Percentiles rank a stretch among this genome's conserved stretches.
Evolutionary conservation across 2,888 invertebrate species (phyloP).

Genomic region (Drosophila algonquin): DNA sequence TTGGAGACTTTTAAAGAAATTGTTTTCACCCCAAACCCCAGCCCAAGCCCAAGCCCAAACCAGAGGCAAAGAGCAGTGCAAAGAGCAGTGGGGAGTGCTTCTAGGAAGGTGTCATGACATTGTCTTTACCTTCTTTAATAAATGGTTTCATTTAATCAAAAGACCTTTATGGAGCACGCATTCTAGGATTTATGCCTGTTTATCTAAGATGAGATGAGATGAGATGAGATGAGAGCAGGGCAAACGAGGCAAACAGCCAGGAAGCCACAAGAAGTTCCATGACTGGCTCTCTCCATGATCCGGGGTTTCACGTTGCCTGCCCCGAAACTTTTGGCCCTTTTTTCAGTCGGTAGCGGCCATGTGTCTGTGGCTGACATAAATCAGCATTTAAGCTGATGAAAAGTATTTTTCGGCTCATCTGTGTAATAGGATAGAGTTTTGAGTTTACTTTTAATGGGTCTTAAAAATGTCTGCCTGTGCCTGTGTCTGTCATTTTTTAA

Average conservation of each 20-base stretch:
- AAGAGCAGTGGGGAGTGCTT: constrained; percentile 8
- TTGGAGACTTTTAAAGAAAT: constrained; percentile 72
- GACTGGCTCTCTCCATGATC: constrained; percentile 47
- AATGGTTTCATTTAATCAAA: constrained; percentile 79
- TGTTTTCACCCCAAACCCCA: constrained; percentile 51
- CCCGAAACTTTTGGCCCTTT: constrained; percentile 64
- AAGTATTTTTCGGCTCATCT: constrained; percentile 40
- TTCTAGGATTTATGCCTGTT: constrained; percentile 60
- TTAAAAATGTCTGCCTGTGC: constrained; percentile 3
- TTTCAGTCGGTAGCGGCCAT: background rate
- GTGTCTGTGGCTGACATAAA: constrained; percentile 71
- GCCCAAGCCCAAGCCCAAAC: background rate
- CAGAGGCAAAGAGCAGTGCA: too few species aligned
- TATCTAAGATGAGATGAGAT: constrained; percentile 43
- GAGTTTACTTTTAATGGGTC: constrained; percentile 20
- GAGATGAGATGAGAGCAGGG: constrained; percentile 25
- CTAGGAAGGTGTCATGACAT: constrained; percentile 61
- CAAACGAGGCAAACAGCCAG: constrained; percentile 16
- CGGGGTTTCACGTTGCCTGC: constrained; percentile 47
- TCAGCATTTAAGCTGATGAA: constrained; percentile 63
- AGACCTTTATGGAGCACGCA: constrained; percentile 63
- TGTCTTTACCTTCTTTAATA: constrained; percentile 73
- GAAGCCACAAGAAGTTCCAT: constrained; percentile 37
- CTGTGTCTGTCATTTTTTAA: constrained; percentile 10
- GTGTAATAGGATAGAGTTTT: constrained; percentile 29